Conservation (phyloP, 2,113 vertebrate genomes). For the Colinus virginianus region DNA sequence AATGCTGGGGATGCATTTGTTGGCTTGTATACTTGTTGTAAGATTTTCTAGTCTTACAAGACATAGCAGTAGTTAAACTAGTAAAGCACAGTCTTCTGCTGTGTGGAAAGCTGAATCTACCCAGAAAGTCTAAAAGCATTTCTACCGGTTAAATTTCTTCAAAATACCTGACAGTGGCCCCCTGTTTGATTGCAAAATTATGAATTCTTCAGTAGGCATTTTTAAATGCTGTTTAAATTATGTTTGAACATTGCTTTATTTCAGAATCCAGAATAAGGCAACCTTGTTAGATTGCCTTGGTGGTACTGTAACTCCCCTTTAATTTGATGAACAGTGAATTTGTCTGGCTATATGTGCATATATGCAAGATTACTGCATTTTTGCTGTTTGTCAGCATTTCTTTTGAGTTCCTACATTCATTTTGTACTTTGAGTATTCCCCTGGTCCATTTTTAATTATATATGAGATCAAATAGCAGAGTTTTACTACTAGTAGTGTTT, state of each 20-base stretch:
- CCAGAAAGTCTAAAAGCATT: not conserved
- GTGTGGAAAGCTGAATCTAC: not conserved
- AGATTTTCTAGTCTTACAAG: not conserved
- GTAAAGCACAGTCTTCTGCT: not conserved
- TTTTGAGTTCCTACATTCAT: not conserved
- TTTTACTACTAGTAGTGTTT: slow-evolving; percentile 13
- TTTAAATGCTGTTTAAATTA: not conserved
- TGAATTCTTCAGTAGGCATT: not conserved
- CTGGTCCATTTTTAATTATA: slow-evolving; percentile 10
- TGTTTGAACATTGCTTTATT: not conserved
- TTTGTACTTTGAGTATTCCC: slow-evolving; percentile 20
- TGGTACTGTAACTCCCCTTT: not conserved
- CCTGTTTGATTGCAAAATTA: not conserved
- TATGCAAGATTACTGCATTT: not conserved
- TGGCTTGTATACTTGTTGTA: not conserved
- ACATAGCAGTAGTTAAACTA: not conserved
- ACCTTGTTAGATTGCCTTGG: not conserved
- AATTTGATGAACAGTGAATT: not conserved
- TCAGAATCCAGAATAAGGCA: not conserved
- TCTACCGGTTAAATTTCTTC: not conserved
- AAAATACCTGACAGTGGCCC: not conserved
- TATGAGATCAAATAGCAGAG: not conserved
- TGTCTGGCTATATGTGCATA: not conserved
- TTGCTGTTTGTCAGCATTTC: slow-evolving; percentile 7
- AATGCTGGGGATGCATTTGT: not conserved